Percentiles rank a stretch among this genome's conserved stretches.
Conservation (phyloP, 2,797 vertebrate species). For the Semotilus atromaculatus region DNA sequence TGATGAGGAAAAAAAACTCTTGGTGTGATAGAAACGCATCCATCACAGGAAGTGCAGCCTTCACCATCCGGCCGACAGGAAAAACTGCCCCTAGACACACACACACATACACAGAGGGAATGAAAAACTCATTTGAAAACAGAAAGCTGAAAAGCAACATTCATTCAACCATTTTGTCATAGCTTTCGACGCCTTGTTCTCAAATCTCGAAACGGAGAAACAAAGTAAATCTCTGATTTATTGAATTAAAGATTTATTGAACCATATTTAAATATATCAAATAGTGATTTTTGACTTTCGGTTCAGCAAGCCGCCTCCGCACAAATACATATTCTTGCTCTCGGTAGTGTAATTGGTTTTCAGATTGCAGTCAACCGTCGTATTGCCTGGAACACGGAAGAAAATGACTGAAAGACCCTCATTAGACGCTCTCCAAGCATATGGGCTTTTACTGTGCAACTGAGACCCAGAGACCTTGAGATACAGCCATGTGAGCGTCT, state of each 20-base stretch:
- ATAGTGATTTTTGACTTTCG: slow-evolving; percentile 22
- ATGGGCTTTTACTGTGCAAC: slow-evolving; percentile 18
- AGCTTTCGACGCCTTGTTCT: background rate
- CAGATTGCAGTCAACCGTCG: slow-evolving; percentile 1
- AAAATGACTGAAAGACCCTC: slow-evolving; percentile 35
- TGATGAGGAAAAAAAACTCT: slow-evolving; percentile 23
- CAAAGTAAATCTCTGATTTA: slow-evolving; percentile 39
- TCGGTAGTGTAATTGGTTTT: slow-evolving; percentile 32
- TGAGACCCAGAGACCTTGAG: slow-evolving; percentile 19
- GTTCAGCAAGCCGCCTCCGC: slow-evolving; percentile 7
- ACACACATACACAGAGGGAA: slow-evolving; percentile 26
- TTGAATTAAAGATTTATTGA: slow-evolving; percentile 37
- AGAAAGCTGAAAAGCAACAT: slow-evolving; percentile 15
- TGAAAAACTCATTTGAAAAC: slow-evolving; percentile 18
- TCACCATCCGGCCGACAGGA: slow-evolving; percentile 8
- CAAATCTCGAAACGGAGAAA: background rate
- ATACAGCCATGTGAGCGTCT: background rate
- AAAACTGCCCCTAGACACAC: slow-evolving; percentile 8
- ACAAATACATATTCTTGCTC: slow-evolving; percentile 14
- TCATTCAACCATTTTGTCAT: slow-evolving; percentile 10
- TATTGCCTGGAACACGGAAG: slow-evolving; percentile 2
- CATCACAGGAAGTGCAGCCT: slow-evolving; percentile 39
- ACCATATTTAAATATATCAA: slow-evolving; percentile 35
- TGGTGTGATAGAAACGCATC: slow-evolving; percentile 22
- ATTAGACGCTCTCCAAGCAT: slow-evolving; percentile 8